Evolutionary conservation across 2,797 vertebrate species (phyloP), one percentile per base, ranked within the genome.

Genomic region (Onychomys torridus): DNA sequence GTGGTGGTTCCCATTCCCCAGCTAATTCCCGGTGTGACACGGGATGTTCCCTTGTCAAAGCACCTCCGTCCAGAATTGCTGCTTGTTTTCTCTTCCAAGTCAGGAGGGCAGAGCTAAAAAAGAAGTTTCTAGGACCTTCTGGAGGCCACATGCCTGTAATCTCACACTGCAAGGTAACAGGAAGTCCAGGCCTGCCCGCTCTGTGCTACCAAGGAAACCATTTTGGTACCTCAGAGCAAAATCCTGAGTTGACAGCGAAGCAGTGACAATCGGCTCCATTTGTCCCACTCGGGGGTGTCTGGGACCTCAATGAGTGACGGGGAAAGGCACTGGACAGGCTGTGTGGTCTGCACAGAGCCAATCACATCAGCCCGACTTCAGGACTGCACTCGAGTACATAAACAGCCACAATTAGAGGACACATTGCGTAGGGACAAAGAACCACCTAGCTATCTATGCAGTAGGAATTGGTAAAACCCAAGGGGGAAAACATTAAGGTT

Each of bases 61-160:
- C 78, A 71, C 79, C 82, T 94, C 77, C 2, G 46, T 79, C 61
- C 93, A 82, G 79, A 94, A 90, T 89, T 37, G 79, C 25, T n/a
- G 8, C 27, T 1, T 16, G 76, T 46, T 81, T 73, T 71, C 90
- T 89, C 34, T 84, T 43, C 73, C 40, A 79, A 63, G 89, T 27
- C 0, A 82, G 12, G 6, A 29, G 5, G 3, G 57, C 75, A 34
- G 16, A 12, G 46, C 25, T 49, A 40, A 77, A 77, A 76, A 49
- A 57, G 14, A 88, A 14, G 23, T 16, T 75, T 16, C 67, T 65
- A 82, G 34, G 71, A 79, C 67, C 52, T 32, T 75, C 71, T 71
- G 21, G 37, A 1, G 69, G 32, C 75, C 37, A 49, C 37, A 55
- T 21, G 88, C 13, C 32, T 49, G 4, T 14, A 49, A 61, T 34